Percentiles rank a stretch among this genome's conserved stretches.
Evolutionary conservation across 2,797 vertebrate genomes (phyloP).

Genomic region (Tadarida brasiliensis): DNA sequence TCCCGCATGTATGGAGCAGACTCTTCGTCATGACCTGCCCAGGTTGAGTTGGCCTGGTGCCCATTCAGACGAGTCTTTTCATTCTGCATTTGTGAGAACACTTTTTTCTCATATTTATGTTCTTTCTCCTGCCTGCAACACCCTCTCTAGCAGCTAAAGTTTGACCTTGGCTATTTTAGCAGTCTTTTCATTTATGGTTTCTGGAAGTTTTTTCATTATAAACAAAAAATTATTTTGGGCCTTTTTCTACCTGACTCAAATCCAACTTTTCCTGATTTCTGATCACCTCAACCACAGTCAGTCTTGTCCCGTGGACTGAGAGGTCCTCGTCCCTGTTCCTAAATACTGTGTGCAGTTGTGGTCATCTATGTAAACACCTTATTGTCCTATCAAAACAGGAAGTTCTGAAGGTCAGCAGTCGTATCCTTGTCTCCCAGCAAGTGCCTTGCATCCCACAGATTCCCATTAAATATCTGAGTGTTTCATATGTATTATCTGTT

Average conservation of each 20-base stretch:
- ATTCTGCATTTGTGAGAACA: background rate
- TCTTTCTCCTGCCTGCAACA: background rate
- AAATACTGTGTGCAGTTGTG: rapidly evolving
- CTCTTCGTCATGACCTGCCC: background rate
- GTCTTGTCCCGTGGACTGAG: background rate
- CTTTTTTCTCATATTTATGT: rapidly evolving
- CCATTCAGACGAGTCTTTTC: background rate
- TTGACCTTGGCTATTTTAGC: slow-evolving; percentile 26
- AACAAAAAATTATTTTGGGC: background rate
- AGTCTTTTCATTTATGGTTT: slow-evolving; percentile 44
- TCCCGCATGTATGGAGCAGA: rapidly evolving
- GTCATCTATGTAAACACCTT: background rate
- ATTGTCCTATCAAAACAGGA: background rate
- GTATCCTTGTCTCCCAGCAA: background rate
- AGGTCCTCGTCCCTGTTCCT: background rate
- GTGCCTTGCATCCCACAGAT: background rate
- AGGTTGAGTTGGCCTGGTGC: rapidly evolving
- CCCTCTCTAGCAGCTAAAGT: background rate
- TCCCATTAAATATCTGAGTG: background rate
- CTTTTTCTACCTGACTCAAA: background rate
- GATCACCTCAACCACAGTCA: background rate
- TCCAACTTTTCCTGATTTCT: background rate
- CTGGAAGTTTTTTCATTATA: background rate
- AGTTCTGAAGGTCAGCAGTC: background rate
- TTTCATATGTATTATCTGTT: background rate